phyloP scores from a whole-genome alignment of 2,888 invertebrate species.

The Drosophila kanekoi region DNA sequence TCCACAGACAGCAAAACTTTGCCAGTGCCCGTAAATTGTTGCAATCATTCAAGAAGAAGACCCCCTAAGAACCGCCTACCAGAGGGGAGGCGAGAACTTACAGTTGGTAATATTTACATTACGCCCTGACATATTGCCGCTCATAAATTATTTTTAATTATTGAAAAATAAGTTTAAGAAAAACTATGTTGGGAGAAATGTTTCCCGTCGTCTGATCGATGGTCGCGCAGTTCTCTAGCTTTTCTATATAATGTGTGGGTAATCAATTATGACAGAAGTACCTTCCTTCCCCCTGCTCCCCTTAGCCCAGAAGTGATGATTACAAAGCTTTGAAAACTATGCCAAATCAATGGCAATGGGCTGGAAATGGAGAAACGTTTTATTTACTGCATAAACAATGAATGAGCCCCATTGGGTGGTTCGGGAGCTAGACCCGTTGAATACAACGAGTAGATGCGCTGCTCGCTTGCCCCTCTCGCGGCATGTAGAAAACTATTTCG shows the following conservation, averaged over 20 bases:
- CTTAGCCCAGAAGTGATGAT: slow-evolving; percentile 18
- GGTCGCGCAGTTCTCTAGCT: slow-evolving; percentile 29
- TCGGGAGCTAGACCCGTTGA: slow-evolving; percentile 6
- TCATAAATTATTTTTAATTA: slow-evolving; percentile 79
- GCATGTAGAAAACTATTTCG: slow-evolving; percentile 53
- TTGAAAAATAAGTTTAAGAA: slow-evolving; percentile 44
- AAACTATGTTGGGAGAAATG: slow-evolving; percentile 43
- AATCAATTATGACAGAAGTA: slow-evolving; percentile 47
- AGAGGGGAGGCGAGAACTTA: slow-evolving; percentile 7
- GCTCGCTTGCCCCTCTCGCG: background rate
- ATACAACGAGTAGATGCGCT: slow-evolving; percentile 2
- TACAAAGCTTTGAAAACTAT: slow-evolving; percentile 46
- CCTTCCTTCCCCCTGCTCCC: background rate
- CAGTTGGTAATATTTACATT: slow-evolving; percentile 64
- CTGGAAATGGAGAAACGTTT: slow-evolving; percentile 50
- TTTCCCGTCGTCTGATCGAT: slow-evolving; percentile 55
- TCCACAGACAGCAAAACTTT: slow-evolving; percentile 60
- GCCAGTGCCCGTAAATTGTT: slow-evolving; percentile 58
- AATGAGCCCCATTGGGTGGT: background rate
- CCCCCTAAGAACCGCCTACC: slow-evolving; percentile 26
- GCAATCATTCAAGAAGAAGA: slow-evolving; percentile 66
- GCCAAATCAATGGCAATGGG: slow-evolving; percentile 67
- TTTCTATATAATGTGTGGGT: slow-evolving; percentile 38
- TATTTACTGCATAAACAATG: slow-evolving; percentile 63
- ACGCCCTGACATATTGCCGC: slow-evolving; percentile 68